Percentiles rank a stretch among this genome's conserved stretches.
phyloP scores from a whole-genome alignment of 2,797 vertebrate species.

The Rhabdomys pumilio region DNA sequence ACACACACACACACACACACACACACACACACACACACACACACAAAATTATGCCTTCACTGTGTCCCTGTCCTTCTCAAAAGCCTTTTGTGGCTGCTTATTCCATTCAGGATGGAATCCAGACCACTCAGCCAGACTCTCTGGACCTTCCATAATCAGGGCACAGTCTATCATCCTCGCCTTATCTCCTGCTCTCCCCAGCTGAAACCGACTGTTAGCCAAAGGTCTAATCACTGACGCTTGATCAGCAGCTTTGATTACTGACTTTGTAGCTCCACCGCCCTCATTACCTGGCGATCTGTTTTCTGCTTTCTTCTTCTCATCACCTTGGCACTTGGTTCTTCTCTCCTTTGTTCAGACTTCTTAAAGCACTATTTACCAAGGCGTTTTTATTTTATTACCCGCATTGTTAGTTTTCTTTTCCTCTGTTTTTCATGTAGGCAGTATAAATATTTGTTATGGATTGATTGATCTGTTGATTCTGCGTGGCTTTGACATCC shows the following conservation, averaged over 20 bases:
- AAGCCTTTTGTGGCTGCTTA: constrained; percentile 46
- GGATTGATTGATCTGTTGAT: constrained; percentile 74
- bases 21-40: no score
- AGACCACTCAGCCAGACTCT: constrained; percentile 21
- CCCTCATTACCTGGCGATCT: constrained; percentile 23
- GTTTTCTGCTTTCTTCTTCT: constrained; percentile 50
- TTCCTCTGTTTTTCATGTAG: constrained; percentile 53
- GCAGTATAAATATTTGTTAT: constrained; percentile 83
- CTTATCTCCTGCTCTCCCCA: background rate
- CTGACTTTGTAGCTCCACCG: constrained; percentile 11
- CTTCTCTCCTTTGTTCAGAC: constrained; percentile 20
- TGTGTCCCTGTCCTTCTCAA: constrained; percentile 34
- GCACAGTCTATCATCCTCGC: background rate
- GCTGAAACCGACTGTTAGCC: constrained; percentile 54
- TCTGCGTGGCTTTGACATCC: constrained; percentile 70
- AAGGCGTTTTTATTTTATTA: constrained; percentile 54
- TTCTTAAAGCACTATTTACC: constrained; percentile 51
- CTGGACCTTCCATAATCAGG: background rate
- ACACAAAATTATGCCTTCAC: background rate
- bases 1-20: background rate
- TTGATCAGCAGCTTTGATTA: constrained; percentile 43
- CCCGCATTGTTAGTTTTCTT: constrained; percentile 73
- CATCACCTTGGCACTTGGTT: background rate
- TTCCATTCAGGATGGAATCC: constrained; percentile 37
- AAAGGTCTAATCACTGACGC: background rate